Evolutionary conservation across 1,140 invertebrate species (phyloP).

Genomic region (Antheraea pernyi): DNA sequence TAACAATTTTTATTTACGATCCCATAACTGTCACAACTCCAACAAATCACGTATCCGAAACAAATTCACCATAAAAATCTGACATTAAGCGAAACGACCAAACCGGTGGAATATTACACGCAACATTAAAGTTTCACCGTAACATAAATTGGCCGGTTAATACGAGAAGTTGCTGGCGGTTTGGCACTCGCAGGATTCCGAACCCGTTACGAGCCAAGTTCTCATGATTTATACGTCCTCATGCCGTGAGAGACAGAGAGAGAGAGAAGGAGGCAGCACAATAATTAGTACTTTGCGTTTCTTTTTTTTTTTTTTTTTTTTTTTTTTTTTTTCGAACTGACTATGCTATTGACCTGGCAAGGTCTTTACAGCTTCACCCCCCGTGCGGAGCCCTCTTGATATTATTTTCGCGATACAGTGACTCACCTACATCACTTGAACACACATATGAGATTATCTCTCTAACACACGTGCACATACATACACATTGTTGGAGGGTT

Average conservation of each 20-base stretch:
- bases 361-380: too few relatives aligned
- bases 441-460: too few relatives aligned
- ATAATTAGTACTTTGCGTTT: background rate
- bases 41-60: background rate
- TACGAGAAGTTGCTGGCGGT: slow-evolving; percentile 7
- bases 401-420: too few relatives aligned
- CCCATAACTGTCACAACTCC: background rate
- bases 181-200: background rate
- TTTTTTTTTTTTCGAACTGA: too few relatives aligned
- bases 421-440: too few relatives aligned
- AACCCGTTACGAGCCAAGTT: background rate
- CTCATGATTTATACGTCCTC: background rate
- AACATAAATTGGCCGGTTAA: slow-evolving; percentile 12
- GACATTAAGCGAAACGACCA: slow-evolving; percentile 6
- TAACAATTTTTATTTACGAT: background rate
- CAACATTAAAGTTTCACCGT: slow-evolving; percentile 10
- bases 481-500: too few relatives aligned
- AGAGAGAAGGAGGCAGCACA: background rate
- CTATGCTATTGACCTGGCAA: too few relatives aligned
- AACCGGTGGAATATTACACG: slow-evolving; percentile 2
- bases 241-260: background rate
- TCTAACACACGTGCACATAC: too few relatives aligned
- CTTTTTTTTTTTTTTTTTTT: too few relatives aligned
- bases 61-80: slow-evolving; percentile 6
- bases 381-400: too few relatives aligned